Evolutionary conservation across 2,888 invertebrate genomes (phyloP).

Genomic region (Ceraclea dissimilis): DNA sequence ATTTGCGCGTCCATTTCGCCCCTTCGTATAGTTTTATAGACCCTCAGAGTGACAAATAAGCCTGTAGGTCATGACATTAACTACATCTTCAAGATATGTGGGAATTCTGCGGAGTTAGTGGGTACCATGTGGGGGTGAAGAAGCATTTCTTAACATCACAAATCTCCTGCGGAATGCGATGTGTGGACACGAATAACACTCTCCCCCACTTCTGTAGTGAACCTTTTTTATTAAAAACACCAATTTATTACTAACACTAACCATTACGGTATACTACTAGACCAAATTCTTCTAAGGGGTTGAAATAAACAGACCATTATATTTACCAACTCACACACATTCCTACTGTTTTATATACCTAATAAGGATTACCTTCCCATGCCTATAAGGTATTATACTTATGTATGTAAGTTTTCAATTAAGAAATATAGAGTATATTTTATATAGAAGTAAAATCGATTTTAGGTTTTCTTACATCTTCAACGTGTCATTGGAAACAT

Average conservation of each 20-base stretch:
- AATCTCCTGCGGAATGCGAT: conserved; percentile 13
- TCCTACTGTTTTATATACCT: too few relatives aligned
- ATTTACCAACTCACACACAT: too few relatives aligned
- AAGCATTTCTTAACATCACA: background rate
- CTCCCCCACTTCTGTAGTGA: background rate
- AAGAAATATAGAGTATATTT: too few relatives aligned
- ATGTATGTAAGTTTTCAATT: too few relatives aligned
- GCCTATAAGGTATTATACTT: too few relatives aligned
- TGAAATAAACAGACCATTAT: too few relatives aligned
- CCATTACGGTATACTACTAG: background rate
- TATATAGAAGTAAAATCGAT: too few relatives aligned
- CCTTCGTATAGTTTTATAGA: conserved; percentile 20
- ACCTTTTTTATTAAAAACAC: background rate
- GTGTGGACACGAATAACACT: conserved; percentile 8
- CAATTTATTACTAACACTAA: background rate
- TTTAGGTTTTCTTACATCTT: too few relatives aligned
- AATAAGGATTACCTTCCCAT: too few relatives aligned
- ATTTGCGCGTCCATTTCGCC: conserved; percentile 3
- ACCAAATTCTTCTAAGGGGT: too few relatives aligned
- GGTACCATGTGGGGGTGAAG: background rate
- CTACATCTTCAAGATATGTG: conserved; percentile 18
- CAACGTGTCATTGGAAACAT: too few relatives aligned
- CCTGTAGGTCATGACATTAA: conserved; percentile 26
- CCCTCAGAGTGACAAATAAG: conserved; percentile 25
- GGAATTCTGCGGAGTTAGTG: too few relatives aligned